Evolutionary conservation across 2,113 vertebrate species (phyloP).

Genomic region (Phrynocephalus versicolor): DNA sequence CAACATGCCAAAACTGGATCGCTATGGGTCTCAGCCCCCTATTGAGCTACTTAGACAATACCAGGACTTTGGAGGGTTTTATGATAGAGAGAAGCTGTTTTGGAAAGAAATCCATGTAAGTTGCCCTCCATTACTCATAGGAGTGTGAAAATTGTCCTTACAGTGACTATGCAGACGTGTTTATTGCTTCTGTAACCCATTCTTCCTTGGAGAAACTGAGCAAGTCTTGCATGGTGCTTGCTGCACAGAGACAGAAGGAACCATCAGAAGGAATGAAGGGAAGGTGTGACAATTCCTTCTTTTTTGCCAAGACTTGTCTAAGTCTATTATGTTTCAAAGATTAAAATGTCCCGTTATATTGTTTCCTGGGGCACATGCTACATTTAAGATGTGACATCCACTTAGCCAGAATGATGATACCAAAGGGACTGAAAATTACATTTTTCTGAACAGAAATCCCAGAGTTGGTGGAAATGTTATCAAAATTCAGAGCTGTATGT

Average conservation of each 20-base stretch:
- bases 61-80: constrained; percentile 87
- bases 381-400: neutral
- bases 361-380: neutral
- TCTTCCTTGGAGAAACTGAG: neutral
- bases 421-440: neutral
- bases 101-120: constrained; percentile 86
- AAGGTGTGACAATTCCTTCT: neutral
- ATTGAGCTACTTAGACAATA: constrained; percentile 86
- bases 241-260: neutral
- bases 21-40: constrained; percentile 85
- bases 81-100: constrained; percentile 83
- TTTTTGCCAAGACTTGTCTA: neutral
- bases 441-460: neutral
- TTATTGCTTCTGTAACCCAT: neutral
- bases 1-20: constrained; percentile 87
- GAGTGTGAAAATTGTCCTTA: neutral
- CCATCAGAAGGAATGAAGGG: neutral
- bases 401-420: neutral
- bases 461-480: neutral
- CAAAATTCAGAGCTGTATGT: neutral
- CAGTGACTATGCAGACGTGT: neutral
- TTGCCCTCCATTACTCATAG: neutral
- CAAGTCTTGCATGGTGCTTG: neutral
- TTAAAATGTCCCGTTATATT: neutral
- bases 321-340: neutral